Conservation (phyloP, 2,797 vertebrate genomes). For the Macrochelys suwanniensis region DNA sequence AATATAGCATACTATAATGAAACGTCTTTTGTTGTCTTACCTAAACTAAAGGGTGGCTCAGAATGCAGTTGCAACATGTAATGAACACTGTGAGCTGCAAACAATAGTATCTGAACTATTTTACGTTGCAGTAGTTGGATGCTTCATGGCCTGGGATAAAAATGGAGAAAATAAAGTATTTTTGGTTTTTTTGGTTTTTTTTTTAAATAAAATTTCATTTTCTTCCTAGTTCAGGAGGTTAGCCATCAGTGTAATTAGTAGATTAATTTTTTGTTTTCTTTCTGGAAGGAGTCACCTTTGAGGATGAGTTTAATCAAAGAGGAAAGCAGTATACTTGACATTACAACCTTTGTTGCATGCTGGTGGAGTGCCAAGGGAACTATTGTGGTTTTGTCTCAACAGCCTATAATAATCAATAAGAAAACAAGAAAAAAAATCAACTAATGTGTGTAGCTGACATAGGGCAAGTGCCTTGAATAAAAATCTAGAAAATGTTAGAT, state of each 20-base stretch:
- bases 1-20: background rate
- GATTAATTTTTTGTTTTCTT: slow-evolving; percentile 58
- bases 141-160: background rate
- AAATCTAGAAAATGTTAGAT: background rate
- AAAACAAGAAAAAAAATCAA: slow-evolving; percentile 43
- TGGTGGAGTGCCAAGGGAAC: slow-evolving; percentile 20
- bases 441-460: background rate
- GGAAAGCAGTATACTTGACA: slow-evolving; percentile 41
- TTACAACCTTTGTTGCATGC: background rate
- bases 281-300: slow-evolving; percentile 47
- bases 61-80: background rate
- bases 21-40: background rate
- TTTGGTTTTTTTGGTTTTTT: background rate
- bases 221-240: background rate
- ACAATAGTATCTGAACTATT: background rate
- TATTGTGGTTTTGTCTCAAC: slow-evolving; percentile 37
- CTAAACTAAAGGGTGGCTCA: background rate
- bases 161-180: slow-evolving; percentile 1
- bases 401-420: slow-evolving; percentile 31
- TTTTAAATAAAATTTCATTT: slow-evolving; percentile 26
- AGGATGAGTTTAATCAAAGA: slow-evolving; percentile 42
- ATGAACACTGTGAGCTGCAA: background rate
- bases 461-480: background rate
- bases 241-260: slow-evolving; percentile 25
- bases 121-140: background rate